Percentiles rank a stretch among this genome's conserved stretches.
Conservation (phyloP, 2,888 invertebrate species). For the Tenthredo notha region DNA sequence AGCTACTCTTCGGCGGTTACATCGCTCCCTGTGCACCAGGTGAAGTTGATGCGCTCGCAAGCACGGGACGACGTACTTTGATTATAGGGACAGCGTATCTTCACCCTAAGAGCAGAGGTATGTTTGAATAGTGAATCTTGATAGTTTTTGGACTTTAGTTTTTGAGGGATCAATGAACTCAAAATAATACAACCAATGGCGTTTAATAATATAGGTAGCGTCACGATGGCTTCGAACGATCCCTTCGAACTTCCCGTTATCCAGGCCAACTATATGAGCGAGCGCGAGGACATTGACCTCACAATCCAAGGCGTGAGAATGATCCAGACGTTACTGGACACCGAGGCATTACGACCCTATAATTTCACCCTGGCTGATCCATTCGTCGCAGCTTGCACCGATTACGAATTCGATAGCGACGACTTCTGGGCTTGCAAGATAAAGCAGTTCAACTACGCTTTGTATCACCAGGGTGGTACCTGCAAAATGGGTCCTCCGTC, state of each 20-base stretch:
- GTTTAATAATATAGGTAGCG: slow-evolving; percentile 70
- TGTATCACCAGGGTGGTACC: slow-evolving; percentile 91
- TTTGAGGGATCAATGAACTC: neutral
- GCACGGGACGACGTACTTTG: slow-evolving; percentile 65
- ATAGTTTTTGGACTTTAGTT: no score
- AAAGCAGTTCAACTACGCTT: slow-evolving; percentile 84
- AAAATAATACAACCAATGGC: neutral
- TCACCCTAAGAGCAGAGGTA: slow-evolving; percentile 84
- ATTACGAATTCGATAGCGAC: slow-evolving; percentile 77
- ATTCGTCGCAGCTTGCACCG: slow-evolving; percentile 63
- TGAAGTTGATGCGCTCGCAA: slow-evolving; percentile 75
- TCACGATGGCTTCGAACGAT: slow-evolving; percentile 83
- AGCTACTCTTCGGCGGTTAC: slow-evolving; percentile 84
- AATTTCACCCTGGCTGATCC: slow-evolving; percentile 57
- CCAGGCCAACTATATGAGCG: slow-evolving; percentile 87
- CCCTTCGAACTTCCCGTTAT: slow-evolving; percentile 85
- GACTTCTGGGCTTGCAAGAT: slow-evolving; percentile 88
- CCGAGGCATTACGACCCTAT: slow-evolving; percentile 75
- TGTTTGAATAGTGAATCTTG: neutral
- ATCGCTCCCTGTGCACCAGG: slow-evolving; percentile 82
- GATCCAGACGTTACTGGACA: slow-evolving; percentile 80
- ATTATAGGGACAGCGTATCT: slow-evolving; percentile 79
- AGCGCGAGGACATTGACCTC: slow-evolving; percentile 83
- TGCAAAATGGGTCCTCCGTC: slow-evolving; percentile 88
- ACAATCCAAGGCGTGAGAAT: slow-evolving; percentile 77